Conservation (phyloP, 2,888 invertebrate genomes). For the Luperina testacea region DNA sequence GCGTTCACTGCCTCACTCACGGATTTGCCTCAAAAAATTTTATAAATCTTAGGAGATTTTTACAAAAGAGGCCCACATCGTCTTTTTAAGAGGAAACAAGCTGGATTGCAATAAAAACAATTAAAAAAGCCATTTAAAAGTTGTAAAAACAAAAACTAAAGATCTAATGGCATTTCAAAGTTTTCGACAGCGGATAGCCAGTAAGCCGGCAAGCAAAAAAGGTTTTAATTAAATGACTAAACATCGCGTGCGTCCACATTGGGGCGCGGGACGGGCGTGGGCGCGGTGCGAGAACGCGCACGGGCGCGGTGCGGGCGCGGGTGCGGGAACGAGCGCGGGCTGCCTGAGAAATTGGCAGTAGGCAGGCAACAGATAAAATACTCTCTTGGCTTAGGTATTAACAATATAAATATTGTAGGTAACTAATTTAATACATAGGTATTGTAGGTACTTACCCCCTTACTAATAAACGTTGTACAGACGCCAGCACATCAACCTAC, state of each 20-base stretch:
- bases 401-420: background rate
- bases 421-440: background rate
- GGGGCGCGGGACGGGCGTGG: no score
- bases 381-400: no score
- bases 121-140: background rate
- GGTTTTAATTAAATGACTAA: background rate
- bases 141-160: no score
- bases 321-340: no score
- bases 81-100: background rate
- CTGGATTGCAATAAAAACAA: background rate
- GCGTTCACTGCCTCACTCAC: background rate
- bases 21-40: background rate
- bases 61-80: background rate
- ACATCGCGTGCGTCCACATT: no score
- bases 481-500: no score
- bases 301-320: no score
- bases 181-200: background rate
- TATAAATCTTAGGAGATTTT: background rate
- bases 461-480: no score
- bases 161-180: background rate
- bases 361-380: no score
- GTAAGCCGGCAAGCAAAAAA: background rate
- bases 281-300: no score
- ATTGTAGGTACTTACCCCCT: background rate
- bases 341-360: no score